Evolutionary conservation across 2,797 vertebrate genomes (phyloP).

Genomic region (Allochrocebus solatus): DNA sequence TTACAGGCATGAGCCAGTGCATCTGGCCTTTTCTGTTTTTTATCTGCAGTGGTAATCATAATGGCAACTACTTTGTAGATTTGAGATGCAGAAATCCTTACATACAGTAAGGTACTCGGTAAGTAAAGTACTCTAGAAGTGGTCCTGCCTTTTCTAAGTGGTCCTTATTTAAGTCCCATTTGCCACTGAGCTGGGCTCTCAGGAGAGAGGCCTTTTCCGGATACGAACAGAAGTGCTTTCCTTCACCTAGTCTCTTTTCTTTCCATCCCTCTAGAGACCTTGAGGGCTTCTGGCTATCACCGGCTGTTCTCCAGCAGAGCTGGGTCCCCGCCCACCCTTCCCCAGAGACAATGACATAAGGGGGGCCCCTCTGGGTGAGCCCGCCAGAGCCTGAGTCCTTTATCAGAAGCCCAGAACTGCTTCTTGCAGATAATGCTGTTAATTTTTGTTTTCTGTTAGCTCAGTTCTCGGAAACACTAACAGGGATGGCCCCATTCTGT

Average conservation of each 20-base stretch:
- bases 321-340: not conserved
- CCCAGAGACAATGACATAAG: not conserved
- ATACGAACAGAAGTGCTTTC: not conserved
- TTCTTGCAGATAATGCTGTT: not conserved
- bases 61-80: not conserved
- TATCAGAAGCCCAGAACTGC: not conserved
- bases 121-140: not conserved
- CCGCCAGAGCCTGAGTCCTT: not conserved
- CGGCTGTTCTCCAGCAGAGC: not conserved
- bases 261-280: not conserved
- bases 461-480: slow-evolving; percentile 34
- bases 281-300: not conserved
- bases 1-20: not conserved
- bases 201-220: not conserved
- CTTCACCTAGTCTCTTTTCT: not conserved
- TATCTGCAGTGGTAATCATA: not conserved
- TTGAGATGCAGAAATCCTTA: not conserved
- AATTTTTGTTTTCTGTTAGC: slow-evolving; percentile 17
- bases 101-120: fast-evolving
- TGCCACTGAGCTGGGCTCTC: not conserved
- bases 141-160: not conserved
- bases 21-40: not conserved
- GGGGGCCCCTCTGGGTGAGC: not conserved
- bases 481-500: not conserved
- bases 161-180: not conserved